Base-by-base conservation (phyloP, 1,140 invertebrate genomes). In the Drosophila pectinifera region DNA sequence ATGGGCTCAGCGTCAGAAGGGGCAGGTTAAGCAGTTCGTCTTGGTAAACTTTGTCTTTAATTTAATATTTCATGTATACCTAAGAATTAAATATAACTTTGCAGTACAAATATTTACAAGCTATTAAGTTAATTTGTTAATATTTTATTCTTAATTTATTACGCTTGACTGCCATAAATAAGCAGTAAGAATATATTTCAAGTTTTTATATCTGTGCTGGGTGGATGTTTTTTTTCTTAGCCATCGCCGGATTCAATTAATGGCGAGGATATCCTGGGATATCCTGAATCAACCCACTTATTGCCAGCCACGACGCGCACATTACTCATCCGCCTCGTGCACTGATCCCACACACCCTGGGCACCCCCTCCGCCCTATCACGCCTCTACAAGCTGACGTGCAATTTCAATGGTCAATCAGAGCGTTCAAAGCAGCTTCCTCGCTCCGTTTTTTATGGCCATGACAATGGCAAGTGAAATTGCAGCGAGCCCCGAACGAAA, bases 371-470 rank as follows among this genome's bases (percentile, higher is more conserved):
- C 16, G 1, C 8, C 28, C 48, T 58, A 55, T 43, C 76, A 42
- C 38, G 36, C 36, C 42, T 11, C 24, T 34, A 54, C 46, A 54
- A 65, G 79, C 61, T 88, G 82, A 79, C 83, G 72, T 88, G 83
- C 83, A 83, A 76, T 83, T 86, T 88, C 83, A 89, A 89, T 89
- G 83, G 83, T 88, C 83, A 88, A 88, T 88, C 83, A 88, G 83
- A 80, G 54, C 80, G 80, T 58, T 62, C 72, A 74, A 55, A 58
- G 67, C 67, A 73, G 77, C 70, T 73, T 57, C 55, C 61, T 68
- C 41, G 55, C 49, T 65, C 42, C 34, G 59, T 57, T 75, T 73
- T 45, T 65, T 76, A 58, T 78, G 57, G 74, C 24, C 74, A 80
- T 78, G 78, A 85, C 81, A 85, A 85, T 86, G 45, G 55, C 78